Conservation (phyloP, 2,113 vertebrate genomes). For the western clawed frog (Xenopus tropicalis) region UCB_Xtro_10.0 CM004448.2:68102001-68102500, state of each 20-base stretch:
- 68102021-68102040: conserved; percentile 99
- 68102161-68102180: conserved; percentile 66
- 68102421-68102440: conserved; percentile 38
- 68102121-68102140: conserved; percentile 78
- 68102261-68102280: conserved; percentile 66
- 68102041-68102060: conserved; percentile 86
- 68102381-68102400: conserved; percentile 45
- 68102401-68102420: conserved; percentile 41
- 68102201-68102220: conserved; percentile 74
- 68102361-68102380: conserved; percentile 39
- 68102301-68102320: conserved; percentile 21
- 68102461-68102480: conserved; percentile 25
- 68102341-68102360: conserved; percentile 37
- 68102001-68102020: conserved; percentile 86
- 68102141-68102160: conserved; percentile 57
- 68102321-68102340: conserved; percentile 31
- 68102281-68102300: conserved; percentile 60
- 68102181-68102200: conserved; percentile 71
- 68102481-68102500: conserved; percentile 32
- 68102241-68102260: conserved; percentile 60
- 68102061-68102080: conserved; percentile 99
- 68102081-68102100: conserved; percentile 92
- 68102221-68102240: conserved; percentile 67
- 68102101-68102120: conserved; percentile 89
- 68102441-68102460: conserved; percentile 32